Conservation (phyloP, 2,113 vertebrate species). For the Amblyornis subalaris region DNA sequence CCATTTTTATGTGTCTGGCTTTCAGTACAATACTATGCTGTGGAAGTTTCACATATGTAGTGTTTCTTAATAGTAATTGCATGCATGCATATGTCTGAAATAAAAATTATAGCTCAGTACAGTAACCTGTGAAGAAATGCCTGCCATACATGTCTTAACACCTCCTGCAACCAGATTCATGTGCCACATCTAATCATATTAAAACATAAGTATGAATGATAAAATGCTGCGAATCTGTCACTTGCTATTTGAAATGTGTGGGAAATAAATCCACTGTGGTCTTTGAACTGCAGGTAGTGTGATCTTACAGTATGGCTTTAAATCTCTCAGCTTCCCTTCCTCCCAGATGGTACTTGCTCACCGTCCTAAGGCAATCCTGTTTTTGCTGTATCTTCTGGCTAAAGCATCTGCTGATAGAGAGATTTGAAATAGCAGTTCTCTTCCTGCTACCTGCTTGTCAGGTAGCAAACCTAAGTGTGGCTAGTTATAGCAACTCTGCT, state of each 20-base stretch:
- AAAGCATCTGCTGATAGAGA: not conserved
- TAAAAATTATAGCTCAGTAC: not conserved
- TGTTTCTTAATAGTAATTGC: not conserved
- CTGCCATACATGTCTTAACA: not conserved
- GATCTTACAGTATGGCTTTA: not conserved
- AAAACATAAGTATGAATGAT: not conserved
- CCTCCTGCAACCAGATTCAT: not conserved
- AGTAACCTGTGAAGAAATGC: not conserved
- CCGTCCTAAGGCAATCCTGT: conserved; percentile 24
- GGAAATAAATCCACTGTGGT: not conserved
- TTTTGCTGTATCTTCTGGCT: not conserved
- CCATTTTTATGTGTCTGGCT: not conserved
- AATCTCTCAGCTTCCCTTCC: not conserved
- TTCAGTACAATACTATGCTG: not conserved
- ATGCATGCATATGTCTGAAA: not conserved
- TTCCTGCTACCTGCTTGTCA: not conserved
- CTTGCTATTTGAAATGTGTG: not conserved
- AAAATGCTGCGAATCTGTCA: not conserved
- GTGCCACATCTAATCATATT: not conserved
- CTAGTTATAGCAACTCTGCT: not conserved
- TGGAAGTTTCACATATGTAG: not conserved
- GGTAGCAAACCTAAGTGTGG: not conserved
- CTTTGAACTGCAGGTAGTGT: not conserved
- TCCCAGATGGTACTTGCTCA: not conserved
- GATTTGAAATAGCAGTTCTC: not conserved